A percentile compares a stretch with the other conserved stretches of the same genome.
Evolutionary conservation across 2,888 invertebrate species (phyloP).

Genomic region (Alcis repandata): DNA sequence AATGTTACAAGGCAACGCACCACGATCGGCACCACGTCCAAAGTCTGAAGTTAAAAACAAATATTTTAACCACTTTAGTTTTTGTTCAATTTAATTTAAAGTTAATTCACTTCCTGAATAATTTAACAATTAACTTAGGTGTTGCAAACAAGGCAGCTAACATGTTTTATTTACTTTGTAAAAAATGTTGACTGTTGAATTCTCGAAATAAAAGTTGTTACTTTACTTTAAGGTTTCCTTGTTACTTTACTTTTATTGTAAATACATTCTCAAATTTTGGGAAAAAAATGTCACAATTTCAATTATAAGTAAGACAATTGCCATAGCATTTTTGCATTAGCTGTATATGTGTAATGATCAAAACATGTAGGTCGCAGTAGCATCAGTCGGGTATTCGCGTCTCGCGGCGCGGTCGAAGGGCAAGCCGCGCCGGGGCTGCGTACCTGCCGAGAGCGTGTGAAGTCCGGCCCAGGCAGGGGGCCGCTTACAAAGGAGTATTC

Average conservation of each 20-base stretch:
- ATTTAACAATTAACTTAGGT: background rate
- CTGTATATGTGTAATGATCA: conserved; percentile 41
- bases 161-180: background rate
- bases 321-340: no score
- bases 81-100: background rate
- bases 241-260: no score
- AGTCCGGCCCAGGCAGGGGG: conserved; percentile 80
- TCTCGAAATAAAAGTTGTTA: no score
- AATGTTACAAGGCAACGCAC: no score
- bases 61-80: no score
- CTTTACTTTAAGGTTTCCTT: no score
- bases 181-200: background rate
- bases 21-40: no score
- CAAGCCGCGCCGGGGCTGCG: conserved; percentile 49
- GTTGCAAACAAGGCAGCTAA: background rate
- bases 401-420: conserved; percentile 45
- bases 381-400: conserved; percentile 19
- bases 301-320: no score
- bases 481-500: conserved; percentile 77
- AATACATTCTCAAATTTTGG: no score
- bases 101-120: background rate
- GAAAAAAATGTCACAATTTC: no score
- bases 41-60: no score
- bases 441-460: conserved; percentile 82
- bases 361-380: conserved; percentile 46